Evolutionary conservation across 2,888 invertebrate species (phyloP).

Genomic region (Antitype chi): DNA sequence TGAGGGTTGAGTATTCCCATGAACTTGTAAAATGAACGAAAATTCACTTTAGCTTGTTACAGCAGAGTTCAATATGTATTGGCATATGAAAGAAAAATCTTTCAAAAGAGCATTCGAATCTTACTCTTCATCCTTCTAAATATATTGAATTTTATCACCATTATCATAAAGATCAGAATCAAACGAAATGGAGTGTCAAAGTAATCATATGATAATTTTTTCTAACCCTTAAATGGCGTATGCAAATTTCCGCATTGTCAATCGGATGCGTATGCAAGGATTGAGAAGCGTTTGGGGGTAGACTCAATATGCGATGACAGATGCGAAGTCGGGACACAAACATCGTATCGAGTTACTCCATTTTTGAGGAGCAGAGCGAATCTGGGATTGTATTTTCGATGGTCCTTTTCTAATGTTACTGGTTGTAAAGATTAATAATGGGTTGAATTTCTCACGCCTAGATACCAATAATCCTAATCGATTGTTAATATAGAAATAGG

Average conservation of each 20-base stretch:
- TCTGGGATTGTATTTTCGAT: constrained; percentile 48
- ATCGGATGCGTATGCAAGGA: constrained; percentile 73
- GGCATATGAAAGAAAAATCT: constrained; percentile 44
- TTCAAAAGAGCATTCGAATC: constrained; percentile 76
- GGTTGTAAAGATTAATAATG: constrained; percentile 11
- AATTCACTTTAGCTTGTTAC: constrained; percentile 46
- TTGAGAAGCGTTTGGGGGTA: constrained; percentile 76
- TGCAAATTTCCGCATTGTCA: constrained; percentile 83
- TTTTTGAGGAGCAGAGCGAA: constrained; percentile 64
- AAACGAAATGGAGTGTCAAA: constrained; percentile 35
- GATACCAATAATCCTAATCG: constrained; percentile 10
- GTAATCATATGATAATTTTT: constrained; percentile 80
- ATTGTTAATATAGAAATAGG: neutral
- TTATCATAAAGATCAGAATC: constrained; percentile 61
- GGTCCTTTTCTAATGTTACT: constrained; percentile 47
- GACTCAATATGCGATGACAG: constrained; percentile 88
- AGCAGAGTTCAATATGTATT: constrained; percentile 12
- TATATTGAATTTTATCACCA: constrained; percentile 49
- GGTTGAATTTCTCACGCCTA: constrained; percentile 41
- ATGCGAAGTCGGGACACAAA: constrained; percentile 81
- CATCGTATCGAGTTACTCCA: constrained; percentile 80
- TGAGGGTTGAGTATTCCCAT: constrained; percentile 83
- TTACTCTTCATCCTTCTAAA: constrained; percentile 51
- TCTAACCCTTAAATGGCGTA: constrained; percentile 86
- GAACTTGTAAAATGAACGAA: constrained; percentile 49